phyloP scores from a whole-genome alignment of 2,888 invertebrate species.

The Nomada hirtipes region DNA sequence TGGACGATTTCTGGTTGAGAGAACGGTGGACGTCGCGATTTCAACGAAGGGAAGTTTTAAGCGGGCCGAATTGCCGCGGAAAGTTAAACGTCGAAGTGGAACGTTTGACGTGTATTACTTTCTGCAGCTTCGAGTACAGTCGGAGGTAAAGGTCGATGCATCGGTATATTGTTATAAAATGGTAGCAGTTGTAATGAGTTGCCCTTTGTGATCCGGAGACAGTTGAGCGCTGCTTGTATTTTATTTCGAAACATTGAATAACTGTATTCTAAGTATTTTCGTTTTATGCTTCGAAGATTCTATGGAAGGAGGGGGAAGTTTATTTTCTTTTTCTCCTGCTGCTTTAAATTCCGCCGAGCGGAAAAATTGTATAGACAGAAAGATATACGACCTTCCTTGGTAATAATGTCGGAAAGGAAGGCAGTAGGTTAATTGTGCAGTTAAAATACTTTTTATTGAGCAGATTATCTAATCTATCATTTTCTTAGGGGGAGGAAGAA shows the following conservation, averaged over 20 bases:
- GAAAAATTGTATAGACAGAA: too few relatives aligned
- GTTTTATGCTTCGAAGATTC: neutral
- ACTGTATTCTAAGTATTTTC: neutral
- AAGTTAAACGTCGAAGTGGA: neutral
- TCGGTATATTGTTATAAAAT: neutral
- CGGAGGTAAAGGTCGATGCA: neutral
- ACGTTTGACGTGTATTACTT: neutral
- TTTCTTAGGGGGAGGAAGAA: too few relatives aligned
- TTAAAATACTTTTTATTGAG: conserved; percentile 4
- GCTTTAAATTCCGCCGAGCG: too few relatives aligned
- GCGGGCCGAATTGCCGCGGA: neutral
- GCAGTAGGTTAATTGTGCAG: neutral
- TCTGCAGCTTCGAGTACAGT: neutral
- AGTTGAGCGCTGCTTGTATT: too few relatives aligned
- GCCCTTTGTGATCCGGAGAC: too few relatives aligned
- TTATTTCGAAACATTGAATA: too few relatives aligned
- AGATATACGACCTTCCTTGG: neutral
- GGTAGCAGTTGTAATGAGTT: neutral
- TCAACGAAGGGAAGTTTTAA: neutral
- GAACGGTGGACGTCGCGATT: neutral
- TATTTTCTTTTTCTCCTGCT: neutral
- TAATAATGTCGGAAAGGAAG: neutral
- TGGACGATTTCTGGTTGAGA: neutral
- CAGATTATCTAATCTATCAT: neutral
- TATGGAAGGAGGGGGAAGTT: neutral